A percentile compares a stretch with the other conserved stretches of the same genome.
phyloP scores from a whole-genome alignment of 2,113 vertebrate genomes.

The Pampusana beccarii region DNA sequence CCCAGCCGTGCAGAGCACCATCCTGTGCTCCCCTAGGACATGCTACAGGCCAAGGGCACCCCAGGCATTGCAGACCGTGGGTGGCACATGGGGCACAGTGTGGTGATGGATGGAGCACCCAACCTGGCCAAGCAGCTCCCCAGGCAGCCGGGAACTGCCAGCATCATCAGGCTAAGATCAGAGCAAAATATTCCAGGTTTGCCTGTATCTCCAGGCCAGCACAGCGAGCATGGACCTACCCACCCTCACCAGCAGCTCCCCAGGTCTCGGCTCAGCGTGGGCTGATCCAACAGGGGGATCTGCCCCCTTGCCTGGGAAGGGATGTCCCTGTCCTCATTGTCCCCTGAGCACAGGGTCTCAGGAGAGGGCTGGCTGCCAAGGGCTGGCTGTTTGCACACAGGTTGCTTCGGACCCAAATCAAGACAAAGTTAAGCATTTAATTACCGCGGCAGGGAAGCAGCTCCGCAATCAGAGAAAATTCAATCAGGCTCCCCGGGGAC shows the following conservation, averaged over 20 bases:
- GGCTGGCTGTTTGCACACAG: background rate
- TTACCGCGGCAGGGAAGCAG: slow-evolving; percentile 61
- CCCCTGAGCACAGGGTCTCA: background rate
- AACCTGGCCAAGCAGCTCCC: background rate
- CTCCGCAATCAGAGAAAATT: slow-evolving; percentile 70
- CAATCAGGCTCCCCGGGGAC: slow-evolving; percentile 66
- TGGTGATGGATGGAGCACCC: no score
- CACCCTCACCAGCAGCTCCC: background rate
- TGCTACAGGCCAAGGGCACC: background rate
- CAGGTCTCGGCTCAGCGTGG: background rate
- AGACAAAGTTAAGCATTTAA: slow-evolving; percentile 72
- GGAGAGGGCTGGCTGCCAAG: background rate
- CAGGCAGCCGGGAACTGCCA: background rate
- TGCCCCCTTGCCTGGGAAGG: background rate
- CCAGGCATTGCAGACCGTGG: background rate
- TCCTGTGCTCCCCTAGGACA: background rate
- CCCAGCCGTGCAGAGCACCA: background rate
- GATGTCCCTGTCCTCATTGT: background rate
- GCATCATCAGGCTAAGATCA: background rate
- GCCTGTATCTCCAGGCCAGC: background rate
- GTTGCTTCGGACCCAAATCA: slow-evolving; percentile 65
- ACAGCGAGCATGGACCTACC: background rate
- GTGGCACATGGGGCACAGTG: background rate
- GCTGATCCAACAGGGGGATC: background rate
- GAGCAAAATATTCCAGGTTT: background rate